Evolutionary conservation across 2,888 invertebrate genomes (phyloP), one percentile per base, ranked within the genome.

Genomic region (Ectemnius lituratus): DNA sequence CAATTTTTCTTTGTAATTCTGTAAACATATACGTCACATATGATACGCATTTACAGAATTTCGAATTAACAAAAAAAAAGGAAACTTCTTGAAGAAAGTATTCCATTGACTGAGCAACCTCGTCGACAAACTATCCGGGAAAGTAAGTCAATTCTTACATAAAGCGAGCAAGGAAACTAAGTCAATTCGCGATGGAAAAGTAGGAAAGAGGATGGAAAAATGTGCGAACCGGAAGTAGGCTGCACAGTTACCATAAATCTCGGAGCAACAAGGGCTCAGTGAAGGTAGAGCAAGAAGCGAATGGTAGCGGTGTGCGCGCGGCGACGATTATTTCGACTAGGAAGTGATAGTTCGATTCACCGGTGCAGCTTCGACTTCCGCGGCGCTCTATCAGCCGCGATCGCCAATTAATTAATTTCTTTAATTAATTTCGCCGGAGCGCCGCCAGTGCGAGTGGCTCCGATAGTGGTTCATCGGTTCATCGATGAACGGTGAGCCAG

Each of bases 401-500:
- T 72, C 64, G 52, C 64, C 57, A 58, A 61, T 73, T 76, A 77
- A 77, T 77, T 76, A 77, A 77, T 77, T 77, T 73, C 64, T 66
- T 69, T 64, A 47, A 65, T 46, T 62, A 47, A 65, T 46, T 61
- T 61, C 66, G 23, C 49, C 68, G 37, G 23, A 23, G 23, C 23
- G 23, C 2, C 23, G 23, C 1, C 23, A 2, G 23, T 23, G 23
- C 23, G 23, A 23, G 23, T 3, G 23, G 3, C 23, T 23, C 23
- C 23, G 3, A 23, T 23, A 23, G 23, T 23, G 23, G 23, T 23
- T 23, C 23, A 23, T 23, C 23, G 23, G 23, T 23, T 23, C 23
- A 62, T 60, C 59, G 67, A 69, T 46, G 73, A 57, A 46, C 67
- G 69, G 70, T 78, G 47, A 14, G 62, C 23, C 23, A 23, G 23